A percentile compares a stretch with the other conserved stretches of the same genome.
Evolutionary conservation across 2,797 vertebrate genomes (phyloP).

Genomic region (Lerista edwardsae): DNA sequence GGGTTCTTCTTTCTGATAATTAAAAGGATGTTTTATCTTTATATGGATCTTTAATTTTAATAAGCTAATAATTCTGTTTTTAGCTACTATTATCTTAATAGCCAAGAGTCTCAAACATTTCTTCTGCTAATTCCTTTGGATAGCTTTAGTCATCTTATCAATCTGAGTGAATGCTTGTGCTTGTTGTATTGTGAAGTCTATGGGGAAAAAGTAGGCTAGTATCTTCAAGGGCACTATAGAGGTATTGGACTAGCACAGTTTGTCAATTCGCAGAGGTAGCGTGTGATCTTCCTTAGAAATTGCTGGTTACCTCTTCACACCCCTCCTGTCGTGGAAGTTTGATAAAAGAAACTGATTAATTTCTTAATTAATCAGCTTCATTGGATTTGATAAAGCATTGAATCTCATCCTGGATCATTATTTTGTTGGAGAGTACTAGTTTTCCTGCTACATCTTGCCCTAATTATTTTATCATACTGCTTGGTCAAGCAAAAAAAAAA

Average conservation of each 20-base stretch:
- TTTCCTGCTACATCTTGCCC: conserved; percentile 19
- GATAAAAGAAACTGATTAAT: not conserved
- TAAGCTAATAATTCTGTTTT: conserved; percentile 76
- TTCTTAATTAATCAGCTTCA: conserved; percentile 10
- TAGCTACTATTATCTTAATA: conserved; percentile 76
- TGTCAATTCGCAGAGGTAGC: accelerated
- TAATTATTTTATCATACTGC: conserved; percentile 61
- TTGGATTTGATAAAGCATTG: conserved; percentile 39
- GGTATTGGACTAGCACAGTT: conserved; percentile 12
- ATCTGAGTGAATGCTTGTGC: conserved; percentile 48
- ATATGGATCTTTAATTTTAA: conserved; percentile 75
- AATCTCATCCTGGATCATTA: conserved; percentile 35
- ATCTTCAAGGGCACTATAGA: conserved; percentile 37
- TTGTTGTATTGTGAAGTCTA: conserved; percentile 50
- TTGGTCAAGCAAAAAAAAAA: conserved; percentile 41
- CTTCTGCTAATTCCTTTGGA: conserved; percentile 71
- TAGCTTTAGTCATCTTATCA: conserved; percentile 53
- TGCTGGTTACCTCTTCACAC: not conserved
- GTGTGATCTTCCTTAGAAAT: conserved; percentile 8
- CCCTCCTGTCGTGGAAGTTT: not conserved
- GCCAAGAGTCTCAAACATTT: conserved; percentile 71
- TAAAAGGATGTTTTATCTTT: conserved; percentile 76
- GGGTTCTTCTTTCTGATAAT: conserved; percentile 73
- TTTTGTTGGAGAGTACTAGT: conserved; percentile 11
- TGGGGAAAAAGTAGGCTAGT: conserved; percentile 51